phyloP scores from a whole-genome alignment of 2,797 vertebrate genomes.

The Chiropotes sagulatus region DNA sequence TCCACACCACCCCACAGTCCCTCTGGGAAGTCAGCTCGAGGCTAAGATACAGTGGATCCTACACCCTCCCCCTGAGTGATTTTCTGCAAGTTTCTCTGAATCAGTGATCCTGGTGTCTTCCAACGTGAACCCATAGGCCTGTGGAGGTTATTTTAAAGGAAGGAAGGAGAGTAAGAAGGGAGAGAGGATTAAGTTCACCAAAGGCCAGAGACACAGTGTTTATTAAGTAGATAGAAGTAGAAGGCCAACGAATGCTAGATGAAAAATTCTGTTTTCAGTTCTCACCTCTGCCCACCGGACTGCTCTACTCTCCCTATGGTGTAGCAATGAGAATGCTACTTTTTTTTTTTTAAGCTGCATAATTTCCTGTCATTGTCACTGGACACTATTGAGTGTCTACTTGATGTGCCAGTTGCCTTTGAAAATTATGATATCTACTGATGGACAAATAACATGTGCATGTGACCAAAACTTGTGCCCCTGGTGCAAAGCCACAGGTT shows the following conservation, averaged over 20 bases:
- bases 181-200: not conserved
- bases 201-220: conserved; percentile 9
- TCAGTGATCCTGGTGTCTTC: not conserved
- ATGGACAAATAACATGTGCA: not conserved
- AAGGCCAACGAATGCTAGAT: conserved; percentile 57
- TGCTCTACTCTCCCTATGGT: not conserved
- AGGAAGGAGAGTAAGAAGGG: not conserved
- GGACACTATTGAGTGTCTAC: not conserved
- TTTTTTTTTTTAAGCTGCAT: not conserved
- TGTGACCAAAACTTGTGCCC: not conserved
- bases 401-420: not conserved
- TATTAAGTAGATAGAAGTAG: conserved; percentile 16
- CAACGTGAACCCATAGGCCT: not conserved
- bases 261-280: conserved; percentile 54
- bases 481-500: not conserved
- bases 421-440: conserved; percentile 1
- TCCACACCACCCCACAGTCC: not conserved
- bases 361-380: not conserved
- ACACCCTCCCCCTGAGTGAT: not conserved
- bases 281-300: conserved; percentile 24
- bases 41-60: not conserved
- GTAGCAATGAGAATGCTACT: not conserved
- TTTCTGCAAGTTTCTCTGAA: conserved; percentile 43
- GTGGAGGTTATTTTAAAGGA: not conserved
- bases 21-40: not conserved